Evolutionary conservation across 1,140 invertebrate genomes (phyloP).

Genomic region (Diorhabda carinulata): DNA sequence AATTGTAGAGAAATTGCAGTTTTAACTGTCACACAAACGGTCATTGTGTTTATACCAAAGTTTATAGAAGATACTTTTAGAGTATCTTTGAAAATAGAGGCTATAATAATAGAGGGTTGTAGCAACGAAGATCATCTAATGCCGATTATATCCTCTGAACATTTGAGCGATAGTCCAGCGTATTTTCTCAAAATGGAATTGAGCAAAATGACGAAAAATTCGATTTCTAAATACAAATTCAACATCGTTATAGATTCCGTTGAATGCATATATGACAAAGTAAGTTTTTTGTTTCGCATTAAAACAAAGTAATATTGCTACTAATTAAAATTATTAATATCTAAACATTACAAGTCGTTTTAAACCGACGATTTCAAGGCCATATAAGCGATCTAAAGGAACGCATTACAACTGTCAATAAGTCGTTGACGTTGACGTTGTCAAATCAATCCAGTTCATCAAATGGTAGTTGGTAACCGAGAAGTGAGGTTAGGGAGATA

Average conservation of each 20-base stretch:
- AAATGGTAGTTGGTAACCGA: no score
- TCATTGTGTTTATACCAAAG: slow-evolving; percentile 35
- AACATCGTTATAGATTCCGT: slow-evolving; percentile 67
- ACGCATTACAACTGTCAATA: no score
- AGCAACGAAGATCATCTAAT: slow-evolving; percentile 71
- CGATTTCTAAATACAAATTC: slow-evolving; percentile 67
- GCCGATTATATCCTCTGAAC: slow-evolving; percentile 53
- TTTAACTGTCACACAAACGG: slow-evolving; percentile 65
- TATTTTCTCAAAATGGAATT: slow-evolving; percentile 74
- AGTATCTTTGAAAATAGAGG: slow-evolving; percentile 57
- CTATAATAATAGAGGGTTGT: slow-evolving; percentile 72
- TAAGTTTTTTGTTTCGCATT: slow-evolving; percentile 44
- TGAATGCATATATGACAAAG: slow-evolving; percentile 77
- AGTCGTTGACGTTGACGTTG: no score
- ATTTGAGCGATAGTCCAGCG: slow-evolving; percentile 55
- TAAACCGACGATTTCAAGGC: no score
- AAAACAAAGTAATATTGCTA: no score
- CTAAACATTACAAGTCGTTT: no score
- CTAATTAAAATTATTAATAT: no score
- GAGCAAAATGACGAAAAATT: slow-evolving; percentile 67
- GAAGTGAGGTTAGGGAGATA: no score
- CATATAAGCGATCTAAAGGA: no score
- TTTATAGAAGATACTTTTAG: slow-evolving; percentile 34
- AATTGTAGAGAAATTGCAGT: slow-evolving; percentile 69
- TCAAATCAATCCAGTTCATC: no score